phyloP scores from a whole-genome alignment of 2,888 invertebrate genomes.

The Papilio protenor region DNA sequence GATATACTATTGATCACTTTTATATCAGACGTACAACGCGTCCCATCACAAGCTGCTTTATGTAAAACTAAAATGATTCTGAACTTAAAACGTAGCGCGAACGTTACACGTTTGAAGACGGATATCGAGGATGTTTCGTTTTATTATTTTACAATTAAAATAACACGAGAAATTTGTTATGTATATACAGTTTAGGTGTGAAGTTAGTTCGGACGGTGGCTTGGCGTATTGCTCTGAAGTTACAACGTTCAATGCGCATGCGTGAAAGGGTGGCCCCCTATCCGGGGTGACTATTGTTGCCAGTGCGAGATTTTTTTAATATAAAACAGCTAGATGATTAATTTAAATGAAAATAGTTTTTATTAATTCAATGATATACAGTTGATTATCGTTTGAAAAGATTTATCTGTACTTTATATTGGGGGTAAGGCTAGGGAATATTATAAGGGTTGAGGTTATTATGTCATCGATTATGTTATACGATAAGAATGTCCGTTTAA shows the following conservation, averaged over 20 bases:
- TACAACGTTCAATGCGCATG: conserved; percentile 68
- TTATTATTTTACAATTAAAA: conserved; percentile 68
- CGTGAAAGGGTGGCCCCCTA: conserved; percentile 71
- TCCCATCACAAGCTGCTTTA: conserved; percentile 43
- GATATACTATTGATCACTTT: conserved; percentile 78
- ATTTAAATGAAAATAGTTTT: conserved; percentile 55
- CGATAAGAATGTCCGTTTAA: conserved; percentile 48
- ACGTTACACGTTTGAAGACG: conserved; percentile 64
- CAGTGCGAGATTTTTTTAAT: conserved; percentile 64
- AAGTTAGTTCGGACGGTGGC: conserved; percentile 76
- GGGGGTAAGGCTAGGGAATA: conserved; percentile 54
- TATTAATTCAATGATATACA: conserved; percentile 58
- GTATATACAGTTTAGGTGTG: conserved; percentile 78
- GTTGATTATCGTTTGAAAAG: conserved; percentile 54
- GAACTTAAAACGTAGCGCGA: conserved; percentile 43
- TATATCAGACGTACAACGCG: conserved; percentile 53
- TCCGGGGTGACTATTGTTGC: conserved; percentile 74
- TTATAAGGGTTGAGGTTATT: conserved; percentile 64
- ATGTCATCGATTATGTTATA: conserved; percentile 65
- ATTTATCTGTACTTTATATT: conserved; percentile 52
- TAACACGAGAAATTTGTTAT: conserved; percentile 73
- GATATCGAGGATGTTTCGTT: conserved; percentile 72
- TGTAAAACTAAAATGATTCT: conserved; percentile 44
- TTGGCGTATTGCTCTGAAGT: conserved; percentile 74
- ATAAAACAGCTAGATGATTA: conserved; percentile 53